These are phyloP conservation scores for Ctenopoma multispine DNA, from an alignment of 2,797 vertebrate genomes.

Conservation along the genomic window DNA sequence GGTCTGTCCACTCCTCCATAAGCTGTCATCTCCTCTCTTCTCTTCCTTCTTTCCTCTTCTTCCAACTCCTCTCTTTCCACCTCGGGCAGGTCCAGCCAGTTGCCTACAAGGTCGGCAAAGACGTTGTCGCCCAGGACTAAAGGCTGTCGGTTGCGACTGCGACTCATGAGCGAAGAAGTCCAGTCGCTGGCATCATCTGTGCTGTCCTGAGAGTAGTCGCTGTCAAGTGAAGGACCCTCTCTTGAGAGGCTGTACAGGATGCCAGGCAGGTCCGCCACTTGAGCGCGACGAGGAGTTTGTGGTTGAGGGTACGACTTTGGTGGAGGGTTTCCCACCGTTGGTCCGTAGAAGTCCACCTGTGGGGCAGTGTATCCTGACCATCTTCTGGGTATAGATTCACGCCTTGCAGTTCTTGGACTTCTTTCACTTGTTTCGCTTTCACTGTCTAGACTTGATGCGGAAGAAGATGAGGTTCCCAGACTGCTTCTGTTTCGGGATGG, in stretches of 20 bases:
- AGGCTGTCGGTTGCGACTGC: slow-evolving; percentile 93
- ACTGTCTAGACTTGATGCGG: slow-evolving; percentile 76
- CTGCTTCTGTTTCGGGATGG: slow-evolving; percentile 70
- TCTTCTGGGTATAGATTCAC: slow-evolving; percentile 64
- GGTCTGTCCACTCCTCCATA: slow-evolving; percentile 73
- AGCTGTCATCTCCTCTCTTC: slow-evolving; percentile 74
- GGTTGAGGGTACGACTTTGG: slow-evolving; percentile 53
- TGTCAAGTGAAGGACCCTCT: slow-evolving; percentile 83
- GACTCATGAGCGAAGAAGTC: slow-evolving; percentile 95
- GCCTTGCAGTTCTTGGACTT: slow-evolving; percentile 37
- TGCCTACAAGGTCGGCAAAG: slow-evolving; percentile 96
- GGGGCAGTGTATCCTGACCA: slow-evolving; percentile 81
- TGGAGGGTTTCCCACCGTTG: slow-evolving; percentile 73
- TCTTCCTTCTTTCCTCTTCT: slow-evolving; percentile 75
- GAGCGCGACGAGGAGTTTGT: slow-evolving; percentile 37
- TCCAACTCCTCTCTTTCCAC: slow-evolving; percentile 78
- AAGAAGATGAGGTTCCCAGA: slow-evolving; percentile 71
- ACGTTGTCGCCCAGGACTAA: slow-evolving; percentile 95
- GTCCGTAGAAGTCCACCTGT: slow-evolving; percentile 82
- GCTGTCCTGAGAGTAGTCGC: slow-evolving; percentile 80
- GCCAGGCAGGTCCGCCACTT: slow-evolving; percentile 75
- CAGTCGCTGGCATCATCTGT: slow-evolving; percentile 90
- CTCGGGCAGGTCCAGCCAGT: slow-evolving; percentile 96
- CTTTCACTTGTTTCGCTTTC: slow-evolving; percentile 42
- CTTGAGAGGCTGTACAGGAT: slow-evolving; percentile 84